Percentiles rank a stretch among this genome's conserved stretches.
Evolutionary conservation across 30 jellyfish, hydroid and myxozoan genomes (phyloP).

Genomic region (Mastigias papua): DNA sequence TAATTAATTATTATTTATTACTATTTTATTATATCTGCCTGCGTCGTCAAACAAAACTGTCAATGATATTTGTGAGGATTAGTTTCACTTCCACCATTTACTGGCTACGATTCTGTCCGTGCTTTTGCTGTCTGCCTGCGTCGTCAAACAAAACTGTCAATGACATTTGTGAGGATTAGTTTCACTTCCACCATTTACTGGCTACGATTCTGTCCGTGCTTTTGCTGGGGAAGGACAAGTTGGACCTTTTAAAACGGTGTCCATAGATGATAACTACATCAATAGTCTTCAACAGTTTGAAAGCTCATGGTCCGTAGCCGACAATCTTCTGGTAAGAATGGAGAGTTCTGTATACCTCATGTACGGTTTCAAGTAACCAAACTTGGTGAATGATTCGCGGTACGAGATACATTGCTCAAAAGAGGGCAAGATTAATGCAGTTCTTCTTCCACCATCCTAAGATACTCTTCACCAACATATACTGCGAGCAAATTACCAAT

Average conservation of each 20-base stretch:
- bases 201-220: slow-evolving; percentile 53
- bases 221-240: slow-evolving; percentile 44
- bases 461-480: slow-evolving; percentile 54
- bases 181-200: slow-evolving; percentile 59
- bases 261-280: not conserved
- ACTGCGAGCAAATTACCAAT: slow-evolving; percentile 64
- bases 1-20: no score
- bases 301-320: not conserved
- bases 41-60: slow-evolving; percentile 49
- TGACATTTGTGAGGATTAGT: slow-evolving; percentile 12
- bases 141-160: slow-evolving; percentile 38
- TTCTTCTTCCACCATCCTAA: slow-evolving; percentile 59
- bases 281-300: not conserved
- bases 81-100: slow-evolving; percentile 48
- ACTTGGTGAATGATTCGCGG: slow-evolving; percentile 57
- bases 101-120: slow-evolving; percentile 58
- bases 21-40: no score
- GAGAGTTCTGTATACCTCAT: slow-evolving; percentile 57
- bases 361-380: slow-evolving; percentile 71
- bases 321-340: slow-evolving; percentile 20
- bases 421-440: slow-evolving; percentile 45
- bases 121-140: slow-evolving; percentile 50
- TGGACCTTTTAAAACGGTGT: slow-evolving; percentile 38
- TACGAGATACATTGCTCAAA: slow-evolving; percentile 64
- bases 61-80: slow-evolving; percentile 14